Evolutionary conservation across 2,797 vertebrate genomes (phyloP).

Genomic region (Sebastes miniatus): DNA sequence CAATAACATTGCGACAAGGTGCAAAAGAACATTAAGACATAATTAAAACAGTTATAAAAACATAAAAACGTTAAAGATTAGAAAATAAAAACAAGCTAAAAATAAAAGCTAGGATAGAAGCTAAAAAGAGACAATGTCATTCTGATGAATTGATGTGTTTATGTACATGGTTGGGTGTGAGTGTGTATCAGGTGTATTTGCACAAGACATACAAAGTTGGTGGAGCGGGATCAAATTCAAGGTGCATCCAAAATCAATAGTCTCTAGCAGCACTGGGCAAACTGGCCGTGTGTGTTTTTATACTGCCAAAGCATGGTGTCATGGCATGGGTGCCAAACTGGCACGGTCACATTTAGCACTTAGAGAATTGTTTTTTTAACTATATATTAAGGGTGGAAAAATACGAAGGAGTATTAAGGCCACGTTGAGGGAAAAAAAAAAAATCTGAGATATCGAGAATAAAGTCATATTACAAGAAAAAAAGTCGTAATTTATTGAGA

Average conservation of each 20-base stretch:
- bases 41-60: no score
- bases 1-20: no score
- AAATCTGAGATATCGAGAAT: no score
- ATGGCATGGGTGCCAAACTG: no score
- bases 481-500: no score
- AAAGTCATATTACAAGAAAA: no score
- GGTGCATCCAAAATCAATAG: slow-evolving; percentile 40
- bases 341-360: neutral
- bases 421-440: no score
- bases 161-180: neutral
- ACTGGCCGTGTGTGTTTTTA: slow-evolving; percentile 11
- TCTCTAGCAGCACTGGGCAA: slow-evolving; percentile 10
- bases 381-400: neutral
- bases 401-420: no score
- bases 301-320: neutral
- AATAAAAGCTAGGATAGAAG: no score
- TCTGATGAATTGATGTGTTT: neutral
- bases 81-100: no score
- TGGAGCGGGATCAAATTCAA: neutral
- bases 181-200: slow-evolving; percentile 57
- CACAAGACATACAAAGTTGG: slow-evolving; percentile 38
- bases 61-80: no score
- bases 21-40: no score
- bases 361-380: neutral
- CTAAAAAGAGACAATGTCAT: neutral